phyloP scores from a whole-genome alignment of 2,888 invertebrate species.

The Apantesis nais region DNA sequence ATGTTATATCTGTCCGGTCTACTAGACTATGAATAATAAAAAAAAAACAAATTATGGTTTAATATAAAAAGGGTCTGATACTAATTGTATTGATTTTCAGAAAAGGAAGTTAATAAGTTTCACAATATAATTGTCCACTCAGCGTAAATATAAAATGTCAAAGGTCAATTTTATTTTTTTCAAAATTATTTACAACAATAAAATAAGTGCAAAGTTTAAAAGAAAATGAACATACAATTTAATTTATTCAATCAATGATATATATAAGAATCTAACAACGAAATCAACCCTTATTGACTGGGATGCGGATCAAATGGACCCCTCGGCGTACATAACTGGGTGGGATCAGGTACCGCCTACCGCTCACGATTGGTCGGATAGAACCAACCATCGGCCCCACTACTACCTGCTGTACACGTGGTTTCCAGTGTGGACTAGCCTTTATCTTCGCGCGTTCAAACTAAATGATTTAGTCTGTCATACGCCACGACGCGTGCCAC shows the following conservation, averaged over 20 bases:
- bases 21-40: background rate
- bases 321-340: conserved; percentile 69
- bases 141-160: conserved; percentile 7
- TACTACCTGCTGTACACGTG: conserved; percentile 68
- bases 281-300: conserved; percentile 67
- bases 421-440: conserved; percentile 61
- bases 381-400: conserved; percentile 68
- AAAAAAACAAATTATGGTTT: background rate
- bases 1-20: background rate
- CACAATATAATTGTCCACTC: conserved; percentile 1
- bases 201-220: background rate
- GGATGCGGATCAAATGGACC: conserved; percentile 51
- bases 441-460: conserved; percentile 80
- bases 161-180: conserved; percentile 1
- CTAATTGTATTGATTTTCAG: conserved; percentile 8
- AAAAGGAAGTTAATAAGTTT: conserved; percentile 3
- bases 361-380: conserved; percentile 65
- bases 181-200: background rate
- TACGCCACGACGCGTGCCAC: conserved; percentile 79
- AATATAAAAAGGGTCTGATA: background rate
- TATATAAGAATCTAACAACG: conserved; percentile 46
- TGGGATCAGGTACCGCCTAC: conserved; percentile 65
- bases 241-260: conserved; percentile 20
- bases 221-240: background rate
- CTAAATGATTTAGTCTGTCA: conserved; percentile 80